These are phyloP conservation scores for Pygathrix nemaeus DNA, from an alignment of 2,113 vertebrate species.

Conservation along the genomic window DNA sequence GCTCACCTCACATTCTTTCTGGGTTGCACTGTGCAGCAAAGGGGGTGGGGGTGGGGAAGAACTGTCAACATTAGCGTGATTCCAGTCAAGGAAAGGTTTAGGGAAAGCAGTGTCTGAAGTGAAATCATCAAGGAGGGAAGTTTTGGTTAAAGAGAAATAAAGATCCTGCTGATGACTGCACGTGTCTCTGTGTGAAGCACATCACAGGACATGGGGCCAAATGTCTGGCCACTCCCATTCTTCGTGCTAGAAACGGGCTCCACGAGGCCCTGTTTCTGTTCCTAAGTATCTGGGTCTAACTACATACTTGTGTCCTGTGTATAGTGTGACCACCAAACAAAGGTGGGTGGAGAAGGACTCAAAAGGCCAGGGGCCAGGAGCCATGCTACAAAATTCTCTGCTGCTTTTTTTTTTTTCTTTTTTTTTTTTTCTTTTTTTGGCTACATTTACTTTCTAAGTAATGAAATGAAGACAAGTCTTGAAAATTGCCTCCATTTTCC, in stretches of 20 bases:
- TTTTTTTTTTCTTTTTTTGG: background rate
- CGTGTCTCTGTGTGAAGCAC: background rate
- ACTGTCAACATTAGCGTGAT: conserved; percentile 86
- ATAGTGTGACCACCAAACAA: background rate
- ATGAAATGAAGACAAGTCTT: conserved; percentile 42
- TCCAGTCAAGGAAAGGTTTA: conserved; percentile 77
- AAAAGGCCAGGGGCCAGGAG: background rate
- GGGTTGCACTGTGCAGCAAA: conserved; percentile 84
- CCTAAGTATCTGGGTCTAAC: background rate
- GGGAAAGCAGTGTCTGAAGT: conserved; percentile 72
- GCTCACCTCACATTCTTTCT: conserved; percentile 92
- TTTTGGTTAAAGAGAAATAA: conserved; percentile 66
- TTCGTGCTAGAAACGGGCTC: background rate
- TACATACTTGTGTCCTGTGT: background rate
- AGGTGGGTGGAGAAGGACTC: background rate
- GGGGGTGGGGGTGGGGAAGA: conserved; percentile 81
- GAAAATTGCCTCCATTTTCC: conserved; percentile 62
- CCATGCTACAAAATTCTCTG: background rate
- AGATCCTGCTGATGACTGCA: background rate
- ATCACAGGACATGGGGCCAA: background rate
- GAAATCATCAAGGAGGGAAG: conserved; percentile 75
- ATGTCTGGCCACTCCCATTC: fast-evolving
- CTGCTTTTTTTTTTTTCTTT: background rate
- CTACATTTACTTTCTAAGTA: conserved; percentile 22
- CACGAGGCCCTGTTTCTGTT: background rate